phyloP scores from a whole-genome alignment of 2,888 invertebrate genomes.

The Leucania comma region DNA sequence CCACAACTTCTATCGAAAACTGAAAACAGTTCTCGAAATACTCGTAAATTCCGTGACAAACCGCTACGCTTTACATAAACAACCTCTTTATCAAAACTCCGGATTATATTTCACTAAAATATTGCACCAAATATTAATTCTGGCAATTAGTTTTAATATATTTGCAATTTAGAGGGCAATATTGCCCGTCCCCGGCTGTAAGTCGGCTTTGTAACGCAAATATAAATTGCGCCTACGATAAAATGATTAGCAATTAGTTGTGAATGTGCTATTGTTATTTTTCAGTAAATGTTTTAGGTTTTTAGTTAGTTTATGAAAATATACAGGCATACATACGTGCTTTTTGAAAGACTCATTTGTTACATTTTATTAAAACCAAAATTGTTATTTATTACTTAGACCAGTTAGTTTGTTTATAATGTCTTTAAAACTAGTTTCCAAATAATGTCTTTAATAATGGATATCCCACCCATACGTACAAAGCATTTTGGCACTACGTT shows the following conservation, averaged over 20 bases:
- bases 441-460: too few relatives aligned
- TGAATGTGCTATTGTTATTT: conserved; percentile 31
- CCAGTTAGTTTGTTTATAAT: too few relatives aligned
- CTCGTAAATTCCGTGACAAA: conserved; percentile 43
- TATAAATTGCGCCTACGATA: conserved; percentile 59
- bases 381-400: neutral
- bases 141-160: conserved; percentile 72
- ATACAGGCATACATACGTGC: neutral
- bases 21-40: conserved; percentile 50
- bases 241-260: conserved; percentile 69
- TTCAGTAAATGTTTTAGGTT: conserved; percentile 30
- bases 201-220: conserved; percentile 51
- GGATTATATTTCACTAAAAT: conserved; percentile 61
- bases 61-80: conserved; percentile 55
- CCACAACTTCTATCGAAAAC: conserved; percentile 37
- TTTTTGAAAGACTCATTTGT: neutral
- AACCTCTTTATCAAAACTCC: conserved; percentile 67
- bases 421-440: too few relatives aligned
- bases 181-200: conserved; percentile 52
- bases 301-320: conserved; percentile 13
- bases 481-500: too few relatives aligned
- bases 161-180: conserved; percentile 68
- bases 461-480: too few relatives aligned
- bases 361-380: neutral
- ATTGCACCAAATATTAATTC: conserved; percentile 70